Evolutionary conservation across 2,113 vertebrate species (phyloP), one percentile per base, ranked within the genome.

Genomic region (Neofelis nebulosa): DNA sequence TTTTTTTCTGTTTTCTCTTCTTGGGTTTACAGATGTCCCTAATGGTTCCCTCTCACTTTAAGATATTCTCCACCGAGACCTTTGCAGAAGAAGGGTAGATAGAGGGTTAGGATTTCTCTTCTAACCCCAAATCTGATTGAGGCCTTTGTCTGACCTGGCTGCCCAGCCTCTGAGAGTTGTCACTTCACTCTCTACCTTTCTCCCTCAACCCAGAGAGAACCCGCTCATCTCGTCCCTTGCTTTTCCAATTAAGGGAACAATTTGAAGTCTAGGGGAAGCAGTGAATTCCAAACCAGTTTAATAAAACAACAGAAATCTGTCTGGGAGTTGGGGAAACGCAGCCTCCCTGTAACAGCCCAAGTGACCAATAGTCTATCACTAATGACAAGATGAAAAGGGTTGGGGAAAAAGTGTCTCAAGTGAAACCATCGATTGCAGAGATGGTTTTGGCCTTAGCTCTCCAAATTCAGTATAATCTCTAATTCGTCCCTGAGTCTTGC

Each of bases 221-320:
- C 36, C 71, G 16, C 41, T 83, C 11, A 81, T 19, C 29, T 33
- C 29, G 29, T 33, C 74, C 41, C 31, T 88, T 48, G 16, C 89
- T 55, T 38, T 81, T 21, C 38, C 76, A 74, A 90, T 48, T 23
- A 63, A 92, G 63, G 57, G 55, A 61, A 65, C 41, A 84, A 78
- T 36, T 16, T 94, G 85, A 86, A 36, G n/a, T 74, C 36, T 94
- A 83, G 84, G 94, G 41, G 66, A 89, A 45, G 55, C 89, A 91
- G 25, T 50, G 33, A 87, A 73, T 27, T 74, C 10, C 50, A 89
- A 74, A 74, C 48, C 31, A 38, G 33, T 78, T 41, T 55, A 93
- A 63, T 85, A 50, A 90, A 79, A 68, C 50, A 87, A 15, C 41
- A 85, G 41, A 71, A 69, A 65, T 71, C 68, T 82, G 48, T 7